Conservation (phyloP, 2,797 vertebrate species). For the Danio jaintianensis region DNA sequence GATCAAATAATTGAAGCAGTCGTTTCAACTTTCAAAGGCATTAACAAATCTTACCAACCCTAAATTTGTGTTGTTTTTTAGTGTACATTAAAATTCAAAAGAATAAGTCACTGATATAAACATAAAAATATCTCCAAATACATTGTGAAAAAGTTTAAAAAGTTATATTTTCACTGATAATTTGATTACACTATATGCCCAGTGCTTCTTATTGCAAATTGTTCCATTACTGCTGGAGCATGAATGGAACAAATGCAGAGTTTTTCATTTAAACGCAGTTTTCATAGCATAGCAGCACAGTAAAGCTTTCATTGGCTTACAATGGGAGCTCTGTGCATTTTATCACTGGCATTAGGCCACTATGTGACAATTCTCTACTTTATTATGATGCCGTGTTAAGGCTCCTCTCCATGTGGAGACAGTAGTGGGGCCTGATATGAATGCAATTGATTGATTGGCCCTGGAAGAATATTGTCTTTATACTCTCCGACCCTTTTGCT, state of each 20-base stretch:
- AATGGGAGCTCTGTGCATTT: conserved; percentile 59
- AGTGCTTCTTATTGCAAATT: conserved; percentile 22
- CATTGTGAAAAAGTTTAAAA: neutral
- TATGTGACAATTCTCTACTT: conserved; percentile 60
- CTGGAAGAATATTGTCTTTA: conserved; percentile 52
- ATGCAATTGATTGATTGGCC: conserved; percentile 54
- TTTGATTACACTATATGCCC: neutral
- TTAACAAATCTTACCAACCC: too few species aligned
- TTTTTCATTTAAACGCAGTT: conserved; percentile 61
- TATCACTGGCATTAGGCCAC: conserved; percentile 48
- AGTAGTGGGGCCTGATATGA: conserved; percentile 40
- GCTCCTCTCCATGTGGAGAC: conserved; percentile 52
- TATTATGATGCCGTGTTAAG: conserved; percentile 61
- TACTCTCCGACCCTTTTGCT: conserved; percentile 4
- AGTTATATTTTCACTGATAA: neutral
- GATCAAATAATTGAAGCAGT: too few species aligned
- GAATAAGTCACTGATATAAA: too few species aligned
- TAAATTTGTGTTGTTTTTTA: too few species aligned
- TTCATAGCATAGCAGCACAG: conserved; percentile 47
- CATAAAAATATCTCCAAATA: too few species aligned
- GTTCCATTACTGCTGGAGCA: conserved; percentile 25
- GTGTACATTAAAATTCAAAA: too few species aligned
- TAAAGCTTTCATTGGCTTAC: conserved; percentile 50
- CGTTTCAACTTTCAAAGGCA: too few species aligned
- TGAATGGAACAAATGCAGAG: conserved; percentile 45